Conservation (phyloP, 2,113 vertebrate species). For the Poecile atricapillus region DNA sequence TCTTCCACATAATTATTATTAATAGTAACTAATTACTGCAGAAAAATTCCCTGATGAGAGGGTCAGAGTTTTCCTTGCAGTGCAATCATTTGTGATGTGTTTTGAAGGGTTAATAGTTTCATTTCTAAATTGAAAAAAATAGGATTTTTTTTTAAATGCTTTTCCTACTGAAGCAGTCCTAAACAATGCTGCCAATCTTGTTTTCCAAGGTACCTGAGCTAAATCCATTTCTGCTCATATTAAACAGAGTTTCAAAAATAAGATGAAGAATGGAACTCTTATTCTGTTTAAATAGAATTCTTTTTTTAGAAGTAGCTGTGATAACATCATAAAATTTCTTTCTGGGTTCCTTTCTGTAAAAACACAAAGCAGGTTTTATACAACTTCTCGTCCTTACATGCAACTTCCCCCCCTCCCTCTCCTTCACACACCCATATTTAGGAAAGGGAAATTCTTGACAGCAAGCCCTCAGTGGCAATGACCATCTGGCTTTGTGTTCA, state of each 20-base stretch:
- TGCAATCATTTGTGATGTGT: neutral
- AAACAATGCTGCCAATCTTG: neutral
- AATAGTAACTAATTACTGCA: neutral
- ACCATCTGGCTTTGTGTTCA: conserved; percentile 48
- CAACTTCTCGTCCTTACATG: neutral
- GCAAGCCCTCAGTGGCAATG: conserved; percentile 12
- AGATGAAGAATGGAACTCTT: neutral
- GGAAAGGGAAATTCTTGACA: conserved; percentile 40
- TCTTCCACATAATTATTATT: neutral
- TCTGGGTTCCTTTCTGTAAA: conserved; percentile 18
- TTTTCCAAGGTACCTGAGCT: neutral
- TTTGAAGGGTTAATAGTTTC: neutral
- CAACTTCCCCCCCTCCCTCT: neutral
- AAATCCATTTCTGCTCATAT: neutral
- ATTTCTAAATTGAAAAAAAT: neutral
- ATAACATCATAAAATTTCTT: conserved; percentile 39
- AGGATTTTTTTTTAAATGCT: neutral
- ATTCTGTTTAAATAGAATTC: neutral
- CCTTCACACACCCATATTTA: neutral
- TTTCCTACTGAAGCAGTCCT: neutral
- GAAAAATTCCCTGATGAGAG: neutral
- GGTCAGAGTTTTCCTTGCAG: neutral
- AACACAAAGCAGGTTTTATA: conserved; percentile 23
- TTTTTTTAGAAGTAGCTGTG: conserved; percentile 8
- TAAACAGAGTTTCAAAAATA: neutral